phyloP scores from a whole-genome alignment of 1,140 invertebrate genomes.

The Pseudoatta argentina region DNA sequence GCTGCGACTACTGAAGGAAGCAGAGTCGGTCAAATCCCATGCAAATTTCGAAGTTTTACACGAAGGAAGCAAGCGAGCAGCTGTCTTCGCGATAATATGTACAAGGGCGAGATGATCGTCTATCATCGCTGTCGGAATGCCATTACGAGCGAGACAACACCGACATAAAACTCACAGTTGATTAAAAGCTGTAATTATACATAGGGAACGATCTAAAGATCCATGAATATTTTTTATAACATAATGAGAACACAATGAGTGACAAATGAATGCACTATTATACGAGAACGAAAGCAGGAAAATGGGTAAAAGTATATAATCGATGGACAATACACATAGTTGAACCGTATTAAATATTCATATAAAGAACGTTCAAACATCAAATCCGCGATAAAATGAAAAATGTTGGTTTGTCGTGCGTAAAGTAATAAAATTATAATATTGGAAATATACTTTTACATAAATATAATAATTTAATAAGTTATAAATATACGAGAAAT shows the following conservation, averaged over 20 bases:
- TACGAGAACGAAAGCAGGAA: conserved; percentile 18
- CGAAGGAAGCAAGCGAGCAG: background rate
- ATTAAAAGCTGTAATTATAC: conserved; percentile 25
- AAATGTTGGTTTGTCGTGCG: background rate
- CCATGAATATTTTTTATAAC: conserved; percentile 10
- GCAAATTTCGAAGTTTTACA: conserved; percentile 45
- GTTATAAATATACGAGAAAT: background rate
- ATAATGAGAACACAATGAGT: background rate
- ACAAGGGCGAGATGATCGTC: conserved; percentile 43
- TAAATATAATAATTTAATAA: background rate
- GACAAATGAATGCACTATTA: conserved; percentile 16
- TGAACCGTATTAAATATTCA: conserved; percentile 5
- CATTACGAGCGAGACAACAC: conserved; percentile 30
- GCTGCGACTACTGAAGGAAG: background rate
- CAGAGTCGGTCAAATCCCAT: conserved; percentile 27
- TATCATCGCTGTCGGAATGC: conserved; percentile 54
- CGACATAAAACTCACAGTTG: conserved; percentile 21
- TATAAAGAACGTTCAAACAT: background rate
- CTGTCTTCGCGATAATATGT: conserved; percentile 41
- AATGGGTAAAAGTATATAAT: conserved; percentile 1
- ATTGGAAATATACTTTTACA: background rate
- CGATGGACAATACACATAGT: background rate
- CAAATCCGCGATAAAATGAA: background rate
- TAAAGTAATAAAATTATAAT: background rate
- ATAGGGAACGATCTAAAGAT: background rate